Evolutionary conservation across 2,113 vertebrate species (phyloP), one percentile per base, ranked within the genome.

Genomic region (Protobothrops flavoviridis): DNA sequence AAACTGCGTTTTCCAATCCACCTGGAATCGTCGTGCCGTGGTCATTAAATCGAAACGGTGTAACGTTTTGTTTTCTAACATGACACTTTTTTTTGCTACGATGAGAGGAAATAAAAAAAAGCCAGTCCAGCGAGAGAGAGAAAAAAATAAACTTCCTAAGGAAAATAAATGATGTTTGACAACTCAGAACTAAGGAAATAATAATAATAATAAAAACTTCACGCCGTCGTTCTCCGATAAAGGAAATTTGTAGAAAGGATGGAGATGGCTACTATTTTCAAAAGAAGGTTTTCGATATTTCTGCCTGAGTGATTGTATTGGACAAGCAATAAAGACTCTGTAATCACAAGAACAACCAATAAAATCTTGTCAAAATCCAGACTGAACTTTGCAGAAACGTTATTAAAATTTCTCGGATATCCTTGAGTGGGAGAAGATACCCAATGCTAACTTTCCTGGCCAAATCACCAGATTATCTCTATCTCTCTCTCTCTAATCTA

Each of bases 271-370:
- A 94, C 94, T 96, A 94, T 98, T 96, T 98, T 98, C 97, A 94
- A 98, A 97, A 98, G 96, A 95, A 50, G 98, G 97, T 98, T 99
- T 98, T 98, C 98, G 98, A 98, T 98, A 98, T 99, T 98, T 96
- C 97, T 97, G 97, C 98, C 97, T 97, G 98, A 99, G 98, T 99
- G 98, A 98, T 98, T 98, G 98, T 98, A 97, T 98, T 99, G 99
- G 98, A 99, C 98, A 98, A 99, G 99, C 99, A 99, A 99, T 99
- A 99, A 99, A 98, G 97, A 98, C 97, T 98, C 98, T 99, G 99
- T 99, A 99, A 99, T 98, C 98, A 97, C 97, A 97, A 98, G 89
- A 97, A 96, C 93, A 9, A 94, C 96, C 95, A 98, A 98, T 98
- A 99, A 98, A 98, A 94, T 97, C 95, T 98, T 98, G 98, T 98